Evolutionary conservation across 1,140 invertebrate species (phyloP), one percentile per base, ranked within the genome.

Genomic region (Drosophila prosaltans): DNA sequence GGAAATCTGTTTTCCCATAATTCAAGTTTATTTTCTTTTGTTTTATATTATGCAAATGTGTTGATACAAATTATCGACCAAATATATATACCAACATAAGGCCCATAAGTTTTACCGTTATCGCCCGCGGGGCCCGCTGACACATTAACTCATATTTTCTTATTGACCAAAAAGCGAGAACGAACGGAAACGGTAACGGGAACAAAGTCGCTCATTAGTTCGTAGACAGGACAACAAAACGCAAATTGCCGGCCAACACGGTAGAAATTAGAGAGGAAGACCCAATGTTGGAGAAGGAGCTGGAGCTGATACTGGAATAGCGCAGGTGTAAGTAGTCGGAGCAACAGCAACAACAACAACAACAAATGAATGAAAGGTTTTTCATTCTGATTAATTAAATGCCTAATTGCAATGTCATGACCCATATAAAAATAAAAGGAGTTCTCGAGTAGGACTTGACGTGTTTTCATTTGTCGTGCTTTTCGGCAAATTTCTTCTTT

Each of bases 1-100:
- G 28, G 16, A 30, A 63, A 66, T 63, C 58, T 45, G 72, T 64
- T 32, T 64, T 54, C 63, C 43, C 21, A 48, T 16, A 48, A 48
- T 51, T 48, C 8, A 6, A 21, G 21, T 48, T 16, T 16, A 16
- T 16, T 6, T 48, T 24, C 8, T 26, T 26, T 21, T 51, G 21
- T 51, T 48, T 8, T 48, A 36, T 51, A 16, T 51, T 51, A 51
- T 51, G 45, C 21, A 51, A 30, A 40, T 69, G 54, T 57, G 69
- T 72, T 81, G 58, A 79, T 86, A 69, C 51, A 75, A 78, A 68
- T 79, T 86, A 86, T 86, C 82, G 82, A 86, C 81, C 82, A 86
- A 86, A 86, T 86, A 88, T 59, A 86, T 86, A 88, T 59, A 76
- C 70, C 72, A 71, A 82, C 65, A 81, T 78, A 81, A 69, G 48